Evolutionary conservation across 2,113 vertebrate genomes (phyloP).

Genomic region (Pseudorhombus dupliciocellatus): DNA sequence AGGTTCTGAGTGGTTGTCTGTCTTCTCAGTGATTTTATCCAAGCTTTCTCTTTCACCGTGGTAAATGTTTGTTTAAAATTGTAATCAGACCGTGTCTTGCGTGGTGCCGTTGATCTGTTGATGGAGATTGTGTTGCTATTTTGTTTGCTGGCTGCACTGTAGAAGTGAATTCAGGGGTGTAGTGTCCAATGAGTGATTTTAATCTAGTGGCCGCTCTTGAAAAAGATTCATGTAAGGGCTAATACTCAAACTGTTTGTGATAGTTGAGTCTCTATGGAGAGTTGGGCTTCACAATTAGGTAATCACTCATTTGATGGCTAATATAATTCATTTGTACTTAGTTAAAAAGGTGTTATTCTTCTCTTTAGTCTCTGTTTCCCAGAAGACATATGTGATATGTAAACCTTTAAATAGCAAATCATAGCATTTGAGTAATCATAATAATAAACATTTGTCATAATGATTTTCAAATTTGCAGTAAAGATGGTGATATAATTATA

Average conservation of each 20-base stretch:
- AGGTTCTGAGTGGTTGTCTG: conserved; percentile 41
- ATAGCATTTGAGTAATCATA: no score
- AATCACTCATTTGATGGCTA: not conserved
- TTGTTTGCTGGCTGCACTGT: conserved; percentile 24
- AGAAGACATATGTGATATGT: no score
- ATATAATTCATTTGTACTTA: no score
- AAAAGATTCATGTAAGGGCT: not conserved
- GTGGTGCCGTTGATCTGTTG: conserved; percentile 14
- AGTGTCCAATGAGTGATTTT: conserved; percentile 29
- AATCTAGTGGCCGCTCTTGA: conserved; percentile 47
- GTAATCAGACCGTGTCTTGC: conserved; percentile 16
- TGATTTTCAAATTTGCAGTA: no score
- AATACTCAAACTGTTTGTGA: not conserved
- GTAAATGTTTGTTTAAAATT: conserved; percentile 30
- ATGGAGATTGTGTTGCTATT: conserved; percentile 13
- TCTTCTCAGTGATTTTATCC: conserved; percentile 44
- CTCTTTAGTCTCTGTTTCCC: no score
- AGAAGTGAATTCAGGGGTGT: conserved; percentile 36
- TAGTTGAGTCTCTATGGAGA: not conserved
- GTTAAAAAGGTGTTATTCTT: no score
- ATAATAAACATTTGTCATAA: no score
- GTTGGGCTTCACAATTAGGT: not conserved
- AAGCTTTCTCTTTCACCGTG: conserved; percentile 19
- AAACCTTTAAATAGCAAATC: no score
- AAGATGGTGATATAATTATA: no score